phyloP scores from a whole-genome alignment of 1,140 invertebrate genomes.

The Ceratosolen fusciceps region DNA sequence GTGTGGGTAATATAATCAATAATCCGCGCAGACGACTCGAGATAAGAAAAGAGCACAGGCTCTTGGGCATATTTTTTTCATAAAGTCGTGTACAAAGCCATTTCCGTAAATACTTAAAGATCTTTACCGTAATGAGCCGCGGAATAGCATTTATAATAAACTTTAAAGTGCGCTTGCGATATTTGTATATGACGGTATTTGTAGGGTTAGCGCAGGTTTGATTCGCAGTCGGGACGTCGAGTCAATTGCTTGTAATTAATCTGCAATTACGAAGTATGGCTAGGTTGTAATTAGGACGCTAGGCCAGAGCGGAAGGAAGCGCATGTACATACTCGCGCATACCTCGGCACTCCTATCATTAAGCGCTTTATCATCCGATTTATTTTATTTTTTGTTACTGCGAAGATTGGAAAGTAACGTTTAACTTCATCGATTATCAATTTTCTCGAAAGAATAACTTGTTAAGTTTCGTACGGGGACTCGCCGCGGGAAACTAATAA shows the following conservation, averaged over 20 bases:
- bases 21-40: background rate
- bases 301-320: background rate
- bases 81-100: background rate
- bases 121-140: background rate
- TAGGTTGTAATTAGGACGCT: background rate
- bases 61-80: background rate
- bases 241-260: slow-evolving; percentile 37
- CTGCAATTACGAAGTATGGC: background rate
- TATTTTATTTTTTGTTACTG: no score
- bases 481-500: no score
- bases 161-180: background rate
- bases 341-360: no score
- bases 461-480: no score
- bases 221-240: slow-evolving; percentile 2
- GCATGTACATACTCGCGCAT: no score
- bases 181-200: background rate
- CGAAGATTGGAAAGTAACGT: no score
- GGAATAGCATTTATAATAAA: background rate
- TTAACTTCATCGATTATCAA: no score
- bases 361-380: no score
- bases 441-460: no score
- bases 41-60: background rate
- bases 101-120: background rate
- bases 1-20: no score
- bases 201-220: no score